Evolutionary conservation across 2,797 vertebrate genomes (phyloP).

Genomic region (Gymnodraco acuticeps): DNA sequence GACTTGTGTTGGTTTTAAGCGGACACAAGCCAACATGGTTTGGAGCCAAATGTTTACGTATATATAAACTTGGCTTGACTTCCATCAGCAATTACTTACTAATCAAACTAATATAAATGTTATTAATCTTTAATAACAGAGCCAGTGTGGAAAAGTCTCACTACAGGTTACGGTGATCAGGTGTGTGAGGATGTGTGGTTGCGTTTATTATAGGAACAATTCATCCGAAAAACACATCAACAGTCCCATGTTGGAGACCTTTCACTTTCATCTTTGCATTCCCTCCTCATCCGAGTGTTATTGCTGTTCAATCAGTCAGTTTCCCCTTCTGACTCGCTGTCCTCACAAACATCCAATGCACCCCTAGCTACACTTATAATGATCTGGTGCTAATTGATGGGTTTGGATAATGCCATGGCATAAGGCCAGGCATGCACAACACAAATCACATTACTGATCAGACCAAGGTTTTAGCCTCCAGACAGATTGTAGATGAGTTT

Average conservation of each 20-base stretch:
- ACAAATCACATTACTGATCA: constrained; percentile 64
- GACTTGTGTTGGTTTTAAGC: neutral
- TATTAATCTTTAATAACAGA: neutral
- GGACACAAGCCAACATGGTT: neutral
- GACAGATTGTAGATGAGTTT: constrained; percentile 63
- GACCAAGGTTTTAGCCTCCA: constrained; percentile 51
- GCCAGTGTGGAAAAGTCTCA: neutral
- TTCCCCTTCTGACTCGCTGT: constrained; percentile 37
- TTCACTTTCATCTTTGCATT: constrained; percentile 8
- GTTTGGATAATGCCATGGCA: constrained; percentile 67
- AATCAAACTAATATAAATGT: neutral
- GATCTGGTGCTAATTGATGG: constrained; percentile 66
- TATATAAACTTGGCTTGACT: neutral
- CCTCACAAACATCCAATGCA: constrained; percentile 45
- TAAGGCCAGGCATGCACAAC: constrained; percentile 47
- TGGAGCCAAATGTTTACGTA: neutral
- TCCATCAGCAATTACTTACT: neutral
- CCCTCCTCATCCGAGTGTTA: constrained; percentile 23
- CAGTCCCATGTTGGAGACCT: neutral
- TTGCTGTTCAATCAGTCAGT: constrained; percentile 22
- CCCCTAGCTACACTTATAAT: constrained; percentile 48
- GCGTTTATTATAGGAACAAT: neutral
- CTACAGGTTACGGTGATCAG: constrained; percentile 14
- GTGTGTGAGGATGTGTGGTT: neutral
- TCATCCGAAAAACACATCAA: constrained; percentile 12